phyloP scores from a whole-genome alignment of 2,113 vertebrate genomes.

The Triplophysa rosa region DNA sequence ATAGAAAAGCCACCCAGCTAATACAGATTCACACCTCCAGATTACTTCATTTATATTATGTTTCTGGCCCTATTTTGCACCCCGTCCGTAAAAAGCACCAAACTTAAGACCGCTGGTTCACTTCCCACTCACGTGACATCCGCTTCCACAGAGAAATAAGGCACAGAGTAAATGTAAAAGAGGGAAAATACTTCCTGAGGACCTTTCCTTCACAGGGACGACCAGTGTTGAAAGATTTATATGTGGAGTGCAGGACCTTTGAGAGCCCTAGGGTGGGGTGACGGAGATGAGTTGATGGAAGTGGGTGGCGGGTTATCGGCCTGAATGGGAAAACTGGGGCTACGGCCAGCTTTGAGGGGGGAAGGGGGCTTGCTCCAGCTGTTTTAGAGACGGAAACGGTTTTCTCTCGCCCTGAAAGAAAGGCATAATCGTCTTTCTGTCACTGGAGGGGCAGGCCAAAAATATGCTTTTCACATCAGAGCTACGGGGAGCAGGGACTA shows the following conservation, averaged over 20 bases:
- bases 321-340: slow-evolving; percentile 29
- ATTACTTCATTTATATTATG: too few species aligned
- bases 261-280: slow-evolving; percentile 26
- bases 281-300: slow-evolving; percentile 26
- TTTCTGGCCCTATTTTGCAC: too few species aligned
- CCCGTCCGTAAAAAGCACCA: slow-evolving; percentile 29
- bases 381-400: slow-evolving; percentile 43
- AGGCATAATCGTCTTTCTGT: slow-evolving; percentile 46
- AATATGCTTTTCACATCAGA: slow-evolving; percentile 57
- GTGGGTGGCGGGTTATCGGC: slow-evolving; percentile 27
- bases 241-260: slow-evolving; percentile 13
- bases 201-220: slow-evolving; percentile 18
- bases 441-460: slow-evolving; percentile 43
- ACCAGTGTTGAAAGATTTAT: slow-evolving; percentile 43
- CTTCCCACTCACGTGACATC: slow-evolving; percentile 44
- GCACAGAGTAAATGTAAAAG: slow-evolving; percentile 8
- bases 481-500: slow-evolving; percentile 7
- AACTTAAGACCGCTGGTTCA: slow-evolving; percentile 45
- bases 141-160: not conserved
- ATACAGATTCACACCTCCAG: too few species aligned
- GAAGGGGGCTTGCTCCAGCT: slow-evolving; percentile 34
- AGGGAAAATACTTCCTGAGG: slow-evolving; percentile 10
- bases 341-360: slow-evolving; percentile 5
- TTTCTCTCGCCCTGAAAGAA: slow-evolving; percentile 38
- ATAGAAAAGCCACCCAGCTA: too few species aligned